Base-by-base conservation (phyloP, 2,888 invertebrate genomes). In the Scaptomyza cyrtandrae region DNA sequence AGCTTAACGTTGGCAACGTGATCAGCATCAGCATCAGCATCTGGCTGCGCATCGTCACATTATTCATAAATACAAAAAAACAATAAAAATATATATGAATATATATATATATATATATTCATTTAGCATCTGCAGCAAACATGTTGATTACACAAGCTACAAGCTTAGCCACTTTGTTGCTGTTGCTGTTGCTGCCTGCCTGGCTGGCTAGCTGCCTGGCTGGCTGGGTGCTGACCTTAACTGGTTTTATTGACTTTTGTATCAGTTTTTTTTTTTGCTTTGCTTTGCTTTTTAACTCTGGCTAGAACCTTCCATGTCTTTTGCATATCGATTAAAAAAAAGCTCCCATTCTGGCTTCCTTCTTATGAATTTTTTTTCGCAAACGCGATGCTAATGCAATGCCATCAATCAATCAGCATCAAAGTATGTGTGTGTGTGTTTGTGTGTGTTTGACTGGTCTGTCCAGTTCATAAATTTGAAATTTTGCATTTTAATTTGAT, bases 211-310 rank as follows among this genome's bases (percentile, higher is more conserved):
- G 31, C 31, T 31, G 9, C 1, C 31, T 31, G 31, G 31, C 9
- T 31, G 31, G 9, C 49, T 10, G 55, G 41, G 76, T 33, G 45
- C 67, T 86, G 86, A 86, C 88, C 88, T 86, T 88, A 88, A 88
- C 86, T 80, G 86, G 80, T 88, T 88, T 86, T 86, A 86, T 86
- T 88, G 86, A 88, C 86, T 88, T 88, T 84, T 84, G 65, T 71
- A 68, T 69, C 62, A 73, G 53, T 48, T 59, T 50, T 59, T 50
- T 59, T 64, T 55, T 39, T 59, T 41, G 27, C 27, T 33, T 49
- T 35, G 50, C 37, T 27, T 56, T 61, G 45, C 31, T 50, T 31
- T 60, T 41, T 35, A 45, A 27, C 45, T 44, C 66, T 60, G 67
- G 54, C 80, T 82, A 84, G 83, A 84, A 84, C 80, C 83, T 84